phyloP scores from a whole-genome alignment of 2,113 vertebrate genomes.

The Grammomys surdaster region DNA sequence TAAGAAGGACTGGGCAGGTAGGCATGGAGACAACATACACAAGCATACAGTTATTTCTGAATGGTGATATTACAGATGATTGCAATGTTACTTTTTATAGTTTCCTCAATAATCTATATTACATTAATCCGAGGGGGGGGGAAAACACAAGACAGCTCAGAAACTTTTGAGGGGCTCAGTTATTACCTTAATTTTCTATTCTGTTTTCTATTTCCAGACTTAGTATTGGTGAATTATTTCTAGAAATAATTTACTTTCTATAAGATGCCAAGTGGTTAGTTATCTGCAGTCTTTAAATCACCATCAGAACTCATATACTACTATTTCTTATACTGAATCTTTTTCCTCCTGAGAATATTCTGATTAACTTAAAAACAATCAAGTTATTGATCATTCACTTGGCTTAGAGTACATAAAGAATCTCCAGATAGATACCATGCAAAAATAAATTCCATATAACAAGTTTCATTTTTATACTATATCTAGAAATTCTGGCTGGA shows the following conservation, averaged over 20 bases:
- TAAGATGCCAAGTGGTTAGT: not conserved
- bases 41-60: not conserved
- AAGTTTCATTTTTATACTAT: slow-evolving; percentile 24
- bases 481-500: slow-evolving; percentile 45
- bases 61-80: not conserved
- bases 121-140: not conserved
- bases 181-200: slow-evolving; percentile 20
- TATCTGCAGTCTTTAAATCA: not conserved
- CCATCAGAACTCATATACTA: not conserved
- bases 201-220: not conserved
- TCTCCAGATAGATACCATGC: not conserved
- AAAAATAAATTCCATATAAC: slow-evolving; percentile 23
- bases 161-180: not conserved
- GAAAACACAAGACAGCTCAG: not conserved
- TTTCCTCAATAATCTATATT: not conserved
- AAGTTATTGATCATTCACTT: not conserved
- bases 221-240: not conserved
- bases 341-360: not conserved
- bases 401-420: not conserved
- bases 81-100: not conserved
- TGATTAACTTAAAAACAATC: slow-evolving; percentile 28
- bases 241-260: not conserved
- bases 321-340: not conserved
- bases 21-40: not conserved
- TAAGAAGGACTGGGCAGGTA: not conserved